A percentile compares a stretch with the other conserved stretches of the same genome.
These are phyloP conservation scores for Homarus americanus DNA, from an alignment of 1,140 invertebrate species.

Conservation along the genomic window DNA sequence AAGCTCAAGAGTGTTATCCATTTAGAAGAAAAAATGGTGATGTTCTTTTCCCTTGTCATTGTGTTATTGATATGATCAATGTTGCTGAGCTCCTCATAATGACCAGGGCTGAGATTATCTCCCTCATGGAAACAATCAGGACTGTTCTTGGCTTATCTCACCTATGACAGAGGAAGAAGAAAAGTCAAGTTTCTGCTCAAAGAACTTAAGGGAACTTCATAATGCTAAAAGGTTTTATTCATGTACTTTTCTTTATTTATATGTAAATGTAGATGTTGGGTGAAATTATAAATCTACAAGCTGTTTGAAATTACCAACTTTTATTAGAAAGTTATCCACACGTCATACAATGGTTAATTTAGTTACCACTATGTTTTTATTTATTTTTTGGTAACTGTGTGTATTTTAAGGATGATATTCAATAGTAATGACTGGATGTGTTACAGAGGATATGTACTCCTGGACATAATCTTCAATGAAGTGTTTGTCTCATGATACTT, in stretches of 20 bases:
- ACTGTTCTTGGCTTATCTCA: not conserved
- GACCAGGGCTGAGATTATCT: not conserved
- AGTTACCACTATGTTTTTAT: not conserved
- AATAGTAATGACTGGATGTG: not conserved
- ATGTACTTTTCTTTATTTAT: constrained; percentile 13
- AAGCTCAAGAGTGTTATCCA: constrained; percentile 32
- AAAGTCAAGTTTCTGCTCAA: constrained; percentile 49
- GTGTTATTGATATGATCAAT: not conserved
- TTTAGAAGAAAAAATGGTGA: not conserved
- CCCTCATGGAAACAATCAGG: not conserved
- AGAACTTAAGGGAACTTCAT: constrained; percentile 27
- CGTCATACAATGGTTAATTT: not conserved
- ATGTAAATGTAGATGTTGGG: constrained; percentile 23
- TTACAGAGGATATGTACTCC: constrained; percentile 7
- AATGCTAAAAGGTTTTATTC: constrained; percentile 14
- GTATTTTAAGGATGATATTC: constrained; percentile 17
- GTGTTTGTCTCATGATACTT: not conserved
- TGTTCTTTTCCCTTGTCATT: constrained; percentile 15
- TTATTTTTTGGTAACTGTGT: not conserved
- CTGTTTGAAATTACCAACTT: not conserved
- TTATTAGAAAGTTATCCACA: not conserved
- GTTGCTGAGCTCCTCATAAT: not conserved
- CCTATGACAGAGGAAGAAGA: not conserved
- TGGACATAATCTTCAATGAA: constrained; percentile 10
- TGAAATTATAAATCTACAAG: not conserved